Base-by-base conservation (phyloP, 2,888 invertebrate species). In the Standfussiana lucernea region DNA sequence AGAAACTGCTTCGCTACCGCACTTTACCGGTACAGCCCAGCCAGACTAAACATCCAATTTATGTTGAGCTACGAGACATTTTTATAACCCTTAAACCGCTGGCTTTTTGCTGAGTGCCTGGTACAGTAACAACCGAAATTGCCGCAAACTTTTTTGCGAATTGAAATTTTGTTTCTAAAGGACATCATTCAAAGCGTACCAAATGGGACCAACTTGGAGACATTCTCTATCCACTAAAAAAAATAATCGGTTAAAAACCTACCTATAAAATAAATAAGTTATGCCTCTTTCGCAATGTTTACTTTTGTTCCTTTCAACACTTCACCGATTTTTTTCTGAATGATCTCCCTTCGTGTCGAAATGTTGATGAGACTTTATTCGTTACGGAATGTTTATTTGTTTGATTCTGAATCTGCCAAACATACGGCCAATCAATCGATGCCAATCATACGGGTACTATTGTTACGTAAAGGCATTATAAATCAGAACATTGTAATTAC, bases 1-100 rank as follows among this genome's bases (percentile, higher is more conserved):
- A 53, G 64, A 76, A 79, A 90, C 89, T 90, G 87, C 87, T 80
- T 75, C 65, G 10, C 64, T 75, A 78, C 89, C 84, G 88, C 87
- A 81, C 71, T 77, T 35, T 74, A 86, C 88, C 83, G 77, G 90
- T 82, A 67, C 47, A 59, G 72, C 61, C 78, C 42, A 61, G 10
- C n/a, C 37, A 70, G 79, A 61, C n/a, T 10, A 35, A 68, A 45
- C 47, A 67, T 76, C 81, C 80, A 88, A 37, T 68, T 67, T 75
- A 74, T 59, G 28, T 65, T 74, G 86, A 87, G 37, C 83, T 35
- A 61, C 37, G 73, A 37, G 11, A 45, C 37, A 47, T n/a, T 56
- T 18, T 28, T 50, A 37, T 40, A 50, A 50, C 45, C 61, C 24
- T 40, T 66, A 53, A 28, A 37, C 21, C 32, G 32, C 28, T 24